phyloP scores from a whole-genome alignment of 2,797 vertebrate genomes.

The Anabacerthia variegaticeps region DNA sequence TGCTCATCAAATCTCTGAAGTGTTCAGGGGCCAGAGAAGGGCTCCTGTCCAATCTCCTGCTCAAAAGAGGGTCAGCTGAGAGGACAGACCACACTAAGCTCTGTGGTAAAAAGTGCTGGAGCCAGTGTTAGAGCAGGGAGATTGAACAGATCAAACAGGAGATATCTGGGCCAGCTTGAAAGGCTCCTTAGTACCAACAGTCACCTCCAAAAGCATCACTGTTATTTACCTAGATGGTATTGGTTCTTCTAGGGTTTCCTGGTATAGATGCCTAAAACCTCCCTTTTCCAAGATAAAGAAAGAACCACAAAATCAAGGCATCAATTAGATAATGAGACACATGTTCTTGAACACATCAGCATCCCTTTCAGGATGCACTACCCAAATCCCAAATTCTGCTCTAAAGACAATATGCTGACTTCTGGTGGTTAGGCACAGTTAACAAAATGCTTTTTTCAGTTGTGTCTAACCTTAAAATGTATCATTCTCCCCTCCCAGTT shows the following conservation, averaged over 20 bases:
- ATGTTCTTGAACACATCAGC: not conserved
- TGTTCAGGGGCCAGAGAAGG: not conserved
- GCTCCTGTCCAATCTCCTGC: not conserved
- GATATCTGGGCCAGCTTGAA: not conserved
- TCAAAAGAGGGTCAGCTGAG: not conserved
- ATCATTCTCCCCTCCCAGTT: fast-evolving
- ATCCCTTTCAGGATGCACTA: not conserved
- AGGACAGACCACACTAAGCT: not conserved
- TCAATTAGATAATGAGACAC: not conserved
- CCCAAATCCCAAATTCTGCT: not conserved
- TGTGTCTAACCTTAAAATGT: not conserved
- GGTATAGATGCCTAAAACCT: not conserved
- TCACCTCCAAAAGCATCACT: not conserved
- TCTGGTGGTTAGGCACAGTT: not conserved
- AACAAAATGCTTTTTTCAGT: not conserved
- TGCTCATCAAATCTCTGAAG: not conserved
- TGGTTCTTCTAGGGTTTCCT: not conserved
- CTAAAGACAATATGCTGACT: not conserved
- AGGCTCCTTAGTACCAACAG: not conserved
- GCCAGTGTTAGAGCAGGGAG: not conserved
- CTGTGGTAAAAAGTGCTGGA: not conserved
- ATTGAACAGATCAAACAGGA: not conserved
- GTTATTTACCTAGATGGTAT: not conserved
- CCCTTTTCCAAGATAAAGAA: not conserved
- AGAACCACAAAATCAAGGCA: not conserved